phyloP scores from a whole-genome alignment of 2,113 vertebrate genomes.

The Corythornis cristatus region DNA sequence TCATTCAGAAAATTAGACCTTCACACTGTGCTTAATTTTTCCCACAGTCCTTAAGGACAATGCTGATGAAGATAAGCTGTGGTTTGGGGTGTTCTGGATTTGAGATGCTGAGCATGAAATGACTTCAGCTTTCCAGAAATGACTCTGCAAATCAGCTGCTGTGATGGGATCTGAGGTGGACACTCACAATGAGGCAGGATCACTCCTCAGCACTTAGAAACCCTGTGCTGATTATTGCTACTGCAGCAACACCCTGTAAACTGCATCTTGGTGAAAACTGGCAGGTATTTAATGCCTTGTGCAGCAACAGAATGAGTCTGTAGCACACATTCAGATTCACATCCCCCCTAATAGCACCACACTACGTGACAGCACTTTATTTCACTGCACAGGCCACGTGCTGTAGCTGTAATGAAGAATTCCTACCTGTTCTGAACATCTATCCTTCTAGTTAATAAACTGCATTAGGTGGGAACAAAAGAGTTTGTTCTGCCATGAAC shows the following conservation, averaged over 20 bases:
- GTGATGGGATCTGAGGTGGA: accelerated
- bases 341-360: neutral
- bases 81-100: neutral
- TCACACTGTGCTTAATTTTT: constrained; percentile 2
- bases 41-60: neutral
- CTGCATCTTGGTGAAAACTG: neutral
- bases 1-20: constrained; percentile 41
- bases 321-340: neutral
- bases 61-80: neutral
- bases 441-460: neutral
- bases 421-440: accelerated
- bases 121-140: neutral
- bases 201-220: neutral
- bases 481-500: neutral
- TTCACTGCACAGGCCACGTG: accelerated
- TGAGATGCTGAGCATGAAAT: neutral
- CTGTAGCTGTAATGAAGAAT: neutral
- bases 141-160: accelerated
- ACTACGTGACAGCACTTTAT: neutral
- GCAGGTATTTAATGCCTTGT: neutral
- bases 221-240: neutral
- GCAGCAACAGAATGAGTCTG: neutral
- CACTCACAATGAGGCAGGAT: accelerated
- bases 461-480: neutral
- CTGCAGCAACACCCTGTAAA: neutral